Evolutionary conservation across 2,888 invertebrate species (phyloP).

Genomic region (Cotesia congregata): DNA sequence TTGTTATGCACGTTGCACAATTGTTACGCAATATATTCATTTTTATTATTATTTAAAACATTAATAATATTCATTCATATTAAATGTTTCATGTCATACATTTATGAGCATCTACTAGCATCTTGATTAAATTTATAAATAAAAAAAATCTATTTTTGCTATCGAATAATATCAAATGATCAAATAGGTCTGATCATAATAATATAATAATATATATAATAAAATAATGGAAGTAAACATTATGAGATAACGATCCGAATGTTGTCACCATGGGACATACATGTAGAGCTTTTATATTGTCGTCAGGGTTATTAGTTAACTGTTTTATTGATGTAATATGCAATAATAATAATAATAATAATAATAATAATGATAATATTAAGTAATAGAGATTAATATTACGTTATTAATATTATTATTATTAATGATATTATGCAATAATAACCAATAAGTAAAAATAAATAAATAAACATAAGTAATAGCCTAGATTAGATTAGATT

Average conservation of each 20-base stretch:
- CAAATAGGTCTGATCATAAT: neutral
- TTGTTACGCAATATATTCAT: conserved; percentile 62
- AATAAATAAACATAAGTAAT: conserved; percentile 12
- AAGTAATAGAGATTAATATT: neutral
- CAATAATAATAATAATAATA: neutral
- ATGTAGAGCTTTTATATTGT: conserved; percentile 19
- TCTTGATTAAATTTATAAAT: conserved; percentile 56
- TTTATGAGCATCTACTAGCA: conserved; percentile 58
- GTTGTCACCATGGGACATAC: conserved; percentile 61
- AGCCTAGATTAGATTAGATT: conserved; percentile 26
- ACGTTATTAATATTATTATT: neutral
- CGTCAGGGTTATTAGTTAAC: neutral
- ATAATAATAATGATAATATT: neutral
- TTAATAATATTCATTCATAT: conserved; percentile 48
- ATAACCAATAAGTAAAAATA: neutral
- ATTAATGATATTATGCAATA: neutral
- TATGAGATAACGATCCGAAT: conserved; percentile 18
- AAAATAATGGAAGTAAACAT: conserved; percentile 6
- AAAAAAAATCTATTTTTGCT: conserved; percentile 17
- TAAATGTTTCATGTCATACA: conserved; percentile 67
- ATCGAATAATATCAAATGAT: too few relatives aligned
- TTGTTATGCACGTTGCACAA: conserved; percentile 66
- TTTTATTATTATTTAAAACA: conserved; percentile 32
- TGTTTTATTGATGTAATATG: conserved; percentile 5
- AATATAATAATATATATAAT: neutral